Base-by-base conservation (phyloP, 1,140 invertebrate genomes). In the Cydia splendana region DNA sequence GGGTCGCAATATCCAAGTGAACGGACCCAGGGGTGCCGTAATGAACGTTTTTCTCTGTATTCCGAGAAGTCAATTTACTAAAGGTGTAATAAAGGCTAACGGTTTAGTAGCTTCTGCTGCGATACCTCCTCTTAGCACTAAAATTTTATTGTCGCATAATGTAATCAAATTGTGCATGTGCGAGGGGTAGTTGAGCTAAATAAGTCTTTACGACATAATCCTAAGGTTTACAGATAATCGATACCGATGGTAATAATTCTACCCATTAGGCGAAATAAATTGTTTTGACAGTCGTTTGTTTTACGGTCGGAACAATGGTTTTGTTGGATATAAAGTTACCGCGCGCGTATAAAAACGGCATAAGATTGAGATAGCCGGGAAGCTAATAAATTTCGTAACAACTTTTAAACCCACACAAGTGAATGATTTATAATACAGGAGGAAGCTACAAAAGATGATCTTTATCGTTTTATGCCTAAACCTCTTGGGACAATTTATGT, bases 1-100 rank as follows among this genome's bases (percentile, higher is more conserved):
- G 88, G 88, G 84, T 86, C 87, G 86, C 89, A 91, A 90, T 91
- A 90, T 89, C 86, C 84, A 85, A 86, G 83, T 76, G 84, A 91
- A 82, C 83, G 85, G 85, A 81, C 89, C 84, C 85, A 76, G 79
- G 88, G 88, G 89, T 85, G 81, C 87, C 78, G 89, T 91, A 91
- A 90, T 91, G 88, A 91, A 91, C 88, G 84, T 88, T 91, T 90
- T 88, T 91, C 75, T 88, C 83, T 82, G 79, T 84, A 81, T 81
- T 86, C 76, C 65, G 77, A 82, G 79, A 83, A 86, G 85, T 87
- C 87, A 86, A 86, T 88, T 88, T 85, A 84, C 81, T 85, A 87
- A 87, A 85, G 81, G 82, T 85, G 82, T 81, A 88, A 88, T 89
- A 88, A 88, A 87, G 78, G 79, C 78, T 82, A 84, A 82, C 78